These are phyloP conservation scores for Odontomachus brunneus DNA, from an alignment of 1,140 invertebrate genomes.

Conservation along the genomic window DNA sequence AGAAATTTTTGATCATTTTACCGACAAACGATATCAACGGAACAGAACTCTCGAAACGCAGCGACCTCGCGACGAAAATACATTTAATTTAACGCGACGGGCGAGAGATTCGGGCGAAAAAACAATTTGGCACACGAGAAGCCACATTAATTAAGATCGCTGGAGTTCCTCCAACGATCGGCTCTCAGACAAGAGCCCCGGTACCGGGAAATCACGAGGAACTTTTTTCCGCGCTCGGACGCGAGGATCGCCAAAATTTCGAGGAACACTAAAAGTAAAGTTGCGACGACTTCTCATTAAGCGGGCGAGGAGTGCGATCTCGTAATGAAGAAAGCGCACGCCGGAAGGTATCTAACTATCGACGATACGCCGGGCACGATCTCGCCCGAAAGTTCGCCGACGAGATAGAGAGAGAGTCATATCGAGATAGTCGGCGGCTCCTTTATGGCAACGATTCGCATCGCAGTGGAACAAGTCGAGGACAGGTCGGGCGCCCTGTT, in stretches of 20 bases:
- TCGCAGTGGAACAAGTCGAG: slow-evolving; percentile 58
- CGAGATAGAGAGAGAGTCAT: slow-evolving; percentile 52
- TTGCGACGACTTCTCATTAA: slow-evolving; percentile 40
- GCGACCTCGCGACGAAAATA: background rate
- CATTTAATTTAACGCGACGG: slow-evolving; percentile 22
- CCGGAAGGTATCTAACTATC: slow-evolving; percentile 29
- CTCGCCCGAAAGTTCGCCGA: slow-evolving; percentile 22
- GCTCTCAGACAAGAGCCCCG: background rate
- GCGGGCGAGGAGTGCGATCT: slow-evolving; percentile 19
- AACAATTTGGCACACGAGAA: slow-evolving; percentile 34
- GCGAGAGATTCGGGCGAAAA: background rate
- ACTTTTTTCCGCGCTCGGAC: slow-evolving; percentile 44
- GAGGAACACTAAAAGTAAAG: slow-evolving; percentile 40
- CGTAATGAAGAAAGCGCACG: slow-evolving; percentile 25
- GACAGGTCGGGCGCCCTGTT: slow-evolving; percentile 56
- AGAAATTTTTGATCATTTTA: too few species aligned
- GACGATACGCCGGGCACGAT: slow-evolving; percentile 45
- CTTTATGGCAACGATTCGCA: slow-evolving; percentile 53
- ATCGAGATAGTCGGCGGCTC: slow-evolving; percentile 42
- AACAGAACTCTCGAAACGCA: too few species aligned
- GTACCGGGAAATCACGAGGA: background rate
- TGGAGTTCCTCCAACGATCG: slow-evolving; percentile 45
- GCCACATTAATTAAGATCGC: slow-evolving; percentile 49
- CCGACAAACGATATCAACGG: too few species aligned
- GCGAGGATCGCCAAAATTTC: slow-evolving; percentile 40